A percentile compares a stretch with the other conserved stretches of the same genome.
phyloP scores from a whole-genome alignment of 2,888 invertebrate species.

The Polydrusus tereticollis region DNA sequence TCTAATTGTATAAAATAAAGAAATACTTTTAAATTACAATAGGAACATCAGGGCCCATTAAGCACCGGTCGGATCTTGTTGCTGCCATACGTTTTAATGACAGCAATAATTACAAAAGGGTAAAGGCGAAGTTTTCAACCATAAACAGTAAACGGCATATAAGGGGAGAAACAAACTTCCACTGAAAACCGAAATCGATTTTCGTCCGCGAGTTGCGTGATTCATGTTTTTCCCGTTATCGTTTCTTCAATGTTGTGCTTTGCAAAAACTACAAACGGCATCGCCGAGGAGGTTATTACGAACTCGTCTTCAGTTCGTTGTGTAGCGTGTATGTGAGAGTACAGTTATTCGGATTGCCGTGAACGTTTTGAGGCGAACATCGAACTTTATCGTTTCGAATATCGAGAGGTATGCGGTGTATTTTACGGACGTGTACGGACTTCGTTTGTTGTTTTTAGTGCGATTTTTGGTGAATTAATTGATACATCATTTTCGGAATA shows the following conservation, averaged over 20 bases:
- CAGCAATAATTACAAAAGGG: background rate
- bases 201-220: background rate
- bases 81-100: background rate
- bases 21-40: background rate
- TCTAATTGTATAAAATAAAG: background rate
- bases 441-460: constrained; percentile 3
- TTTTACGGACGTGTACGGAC: background rate
- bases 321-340: constrained; percentile 44
- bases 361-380: constrained; percentile 37
- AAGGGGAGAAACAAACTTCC: background rate
- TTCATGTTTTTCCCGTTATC: constrained; percentile 6
- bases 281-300: constrained; percentile 40
- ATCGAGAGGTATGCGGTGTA: constrained; percentile 19
- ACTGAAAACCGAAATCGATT: constrained; percentile 20
- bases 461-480: background rate
- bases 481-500: background rate
- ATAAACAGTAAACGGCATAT: background rate
- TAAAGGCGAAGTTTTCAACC: background rate
- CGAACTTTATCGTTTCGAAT: constrained; percentile 35
- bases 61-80: background rate
- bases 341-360: constrained; percentile 41
- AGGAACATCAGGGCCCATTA: background rate
- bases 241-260: constrained; percentile 6
- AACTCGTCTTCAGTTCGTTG: constrained; percentile 46
- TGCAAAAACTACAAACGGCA: constrained; percentile 32